Conservation (phyloP, 2,888 invertebrate genomes). For the Chaetoderma sp. region DNA sequence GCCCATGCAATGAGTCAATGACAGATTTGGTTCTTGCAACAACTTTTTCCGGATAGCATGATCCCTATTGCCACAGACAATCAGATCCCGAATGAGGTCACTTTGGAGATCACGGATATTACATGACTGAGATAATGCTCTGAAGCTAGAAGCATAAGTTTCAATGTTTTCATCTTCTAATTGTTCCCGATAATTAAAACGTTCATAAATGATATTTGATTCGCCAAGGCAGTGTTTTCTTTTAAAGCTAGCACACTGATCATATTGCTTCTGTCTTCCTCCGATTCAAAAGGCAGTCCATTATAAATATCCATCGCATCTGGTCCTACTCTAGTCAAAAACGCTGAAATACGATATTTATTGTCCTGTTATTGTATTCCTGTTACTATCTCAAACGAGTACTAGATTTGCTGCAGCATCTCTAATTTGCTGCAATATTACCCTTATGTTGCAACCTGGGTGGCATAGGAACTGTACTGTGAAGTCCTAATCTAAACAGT, state of each 20-base stretch:
- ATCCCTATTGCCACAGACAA: slow-evolving; percentile 4
- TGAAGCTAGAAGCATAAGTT: neutral
- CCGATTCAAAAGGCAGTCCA: neutral
- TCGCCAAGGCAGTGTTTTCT: neutral
- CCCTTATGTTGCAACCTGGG: too few species aligned
- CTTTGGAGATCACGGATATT: neutral
- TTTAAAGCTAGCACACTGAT: neutral
- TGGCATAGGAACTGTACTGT: too few species aligned
- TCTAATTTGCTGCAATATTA: too few species aligned
- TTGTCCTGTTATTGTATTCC: neutral
- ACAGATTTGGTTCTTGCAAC: neutral
- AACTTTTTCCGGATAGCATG: neutral
- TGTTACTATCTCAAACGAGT: neutral
- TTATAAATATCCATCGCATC: neutral
- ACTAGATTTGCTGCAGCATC: neutral
- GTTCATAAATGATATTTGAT: neutral
- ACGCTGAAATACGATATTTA: neutral
- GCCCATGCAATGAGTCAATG: neutral
- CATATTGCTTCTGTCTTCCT: neutral
- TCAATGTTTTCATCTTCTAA: neutral
- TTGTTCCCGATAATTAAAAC: neutral
- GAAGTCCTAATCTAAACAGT: too few species aligned
- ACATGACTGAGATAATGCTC: neutral
- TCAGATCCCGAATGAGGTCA: slow-evolving; percentile 6
- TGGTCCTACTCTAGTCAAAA: neutral